Percentiles rank a stretch among this genome's conserved stretches.
phyloP scores from a whole-genome alignment of 1,140 invertebrate species.

The Macrobrachium nipponense region DNA sequence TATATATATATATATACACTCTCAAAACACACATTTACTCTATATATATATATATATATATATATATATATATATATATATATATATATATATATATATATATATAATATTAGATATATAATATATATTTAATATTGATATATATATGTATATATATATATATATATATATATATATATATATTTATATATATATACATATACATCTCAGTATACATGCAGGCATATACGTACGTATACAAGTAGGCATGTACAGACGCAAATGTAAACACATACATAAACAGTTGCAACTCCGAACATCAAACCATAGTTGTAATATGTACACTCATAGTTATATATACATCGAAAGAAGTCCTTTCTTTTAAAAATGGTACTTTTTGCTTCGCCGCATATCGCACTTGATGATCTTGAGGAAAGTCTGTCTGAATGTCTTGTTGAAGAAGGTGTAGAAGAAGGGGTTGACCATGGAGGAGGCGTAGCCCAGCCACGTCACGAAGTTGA shows the following conservation, averaged over 20 bases:
- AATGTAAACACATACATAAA: not conserved
- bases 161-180: slow-evolving; percentile 1
- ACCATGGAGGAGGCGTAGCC: slow-evolving; percentile 94
- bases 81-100: not conserved
- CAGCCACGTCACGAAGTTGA: slow-evolving; percentile 89
- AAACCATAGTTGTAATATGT: not conserved
- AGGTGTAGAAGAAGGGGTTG: slow-evolving; percentile 94
- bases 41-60: not conserved
- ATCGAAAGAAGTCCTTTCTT: not conserved
- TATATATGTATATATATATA: not conserved
- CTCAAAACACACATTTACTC: not conserved
- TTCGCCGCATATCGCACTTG: slow-evolving; percentile 72
- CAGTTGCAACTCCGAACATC: not conserved
- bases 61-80: slow-evolving; percentile 12
- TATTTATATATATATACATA: not conserved
- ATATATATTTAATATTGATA: not conserved
- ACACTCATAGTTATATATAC: not conserved
- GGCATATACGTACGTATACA: not conserved
- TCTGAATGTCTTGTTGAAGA: slow-evolving; percentile 93
- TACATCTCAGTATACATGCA: not conserved
- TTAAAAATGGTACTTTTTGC: slow-evolving; percentile 59
- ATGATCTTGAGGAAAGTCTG: slow-evolving; percentile 91
- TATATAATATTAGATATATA: not conserved
- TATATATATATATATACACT: not conserved
- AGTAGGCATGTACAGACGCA: not conserved